These are phyloP conservation scores for Ophion ellenae DNA, from an alignment of 2,888 invertebrate species.

Conservation along the genomic window DNA sequence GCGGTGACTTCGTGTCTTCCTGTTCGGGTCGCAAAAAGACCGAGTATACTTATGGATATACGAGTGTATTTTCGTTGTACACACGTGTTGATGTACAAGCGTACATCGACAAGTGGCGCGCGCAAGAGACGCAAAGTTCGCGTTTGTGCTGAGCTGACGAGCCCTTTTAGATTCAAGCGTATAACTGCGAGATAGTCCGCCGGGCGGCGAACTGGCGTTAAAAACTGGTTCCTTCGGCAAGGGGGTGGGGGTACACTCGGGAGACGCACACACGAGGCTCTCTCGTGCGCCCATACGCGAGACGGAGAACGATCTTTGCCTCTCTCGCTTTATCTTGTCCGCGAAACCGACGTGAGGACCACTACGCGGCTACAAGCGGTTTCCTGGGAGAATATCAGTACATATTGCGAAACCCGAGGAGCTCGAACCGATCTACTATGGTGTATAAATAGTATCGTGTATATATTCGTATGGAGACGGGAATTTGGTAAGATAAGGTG, in stretches of 20 bases:
- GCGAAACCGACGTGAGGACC: conserved; percentile 49
- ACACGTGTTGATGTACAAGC: neutral
- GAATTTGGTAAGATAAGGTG: conserved; percentile 18
- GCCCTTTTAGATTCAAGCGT: conserved; percentile 17
- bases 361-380: conserved; percentile 56
- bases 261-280: conserved; percentile 39
- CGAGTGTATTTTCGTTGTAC: neutral
- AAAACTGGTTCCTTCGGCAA: conserved; percentile 77
- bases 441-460: conserved; percentile 48
- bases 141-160: neutral
- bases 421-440: conserved; percentile 55
- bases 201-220: conserved; percentile 67
- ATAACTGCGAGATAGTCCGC: conserved; percentile 37
- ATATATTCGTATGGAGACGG: conserved; percentile 14
- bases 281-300: conserved; percentile 36
- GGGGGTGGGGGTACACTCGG: conserved; percentile 7
- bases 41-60: conserved; percentile 1
- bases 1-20: conserved; percentile 57
- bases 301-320: conserved; percentile 7
- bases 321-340: conserved; percentile 38
- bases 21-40: conserved; percentile 53
- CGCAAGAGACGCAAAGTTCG: conserved; percentile 12
- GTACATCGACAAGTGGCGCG: neutral
- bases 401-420: conserved; percentile 60
- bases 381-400: conserved; percentile 56